phyloP scores from a whole-genome alignment of 2,888 invertebrate species.

The Dysmachus trigonus region DNA sequence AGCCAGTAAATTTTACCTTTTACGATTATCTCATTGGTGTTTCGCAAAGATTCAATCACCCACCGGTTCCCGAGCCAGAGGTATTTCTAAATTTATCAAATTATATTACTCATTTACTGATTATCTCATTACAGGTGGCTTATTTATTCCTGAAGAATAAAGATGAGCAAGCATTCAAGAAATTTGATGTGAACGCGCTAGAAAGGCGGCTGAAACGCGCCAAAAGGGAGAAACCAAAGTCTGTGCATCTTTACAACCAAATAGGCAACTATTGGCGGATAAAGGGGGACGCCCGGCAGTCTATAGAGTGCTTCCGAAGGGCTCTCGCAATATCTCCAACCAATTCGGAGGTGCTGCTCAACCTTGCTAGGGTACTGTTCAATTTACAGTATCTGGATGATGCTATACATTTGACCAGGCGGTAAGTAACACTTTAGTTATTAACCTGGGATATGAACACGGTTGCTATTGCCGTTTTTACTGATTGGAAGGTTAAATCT shows the following conservation, averaged over 20 bases:
- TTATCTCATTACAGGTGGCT: constrained; percentile 68
- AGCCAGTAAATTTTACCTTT: constrained; percentile 86
- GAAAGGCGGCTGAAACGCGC: constrained; percentile 80
- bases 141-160: constrained; percentile 75
- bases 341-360: constrained; percentile 85
- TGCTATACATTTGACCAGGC: constrained; percentile 85
- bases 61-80: constrained; percentile 85
- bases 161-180: constrained; percentile 67
- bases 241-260: constrained; percentile 86
- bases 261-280: constrained; percentile 93
- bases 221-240: constrained; percentile 84
- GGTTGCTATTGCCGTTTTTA: too few relatives aligned
- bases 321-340: constrained; percentile 86
- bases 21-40: constrained; percentile 89
- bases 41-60: constrained; percentile 82
- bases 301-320: constrained; percentile 89
- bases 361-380: constrained; percentile 84
- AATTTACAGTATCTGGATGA: constrained; percentile 90
- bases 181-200: constrained; percentile 78
- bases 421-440: constrained; percentile 58
- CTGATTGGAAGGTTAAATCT: too few relatives aligned
- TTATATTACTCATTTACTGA: not conserved
- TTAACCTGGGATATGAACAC: too few relatives aligned
- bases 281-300: constrained; percentile 85
- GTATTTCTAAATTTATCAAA: constrained; percentile 55